Evolutionary conservation across 2,113 vertebrate genomes (phyloP), one percentile per base, ranked within the genome.

Genomic region (Daubentonia madagascariensis): DNA sequence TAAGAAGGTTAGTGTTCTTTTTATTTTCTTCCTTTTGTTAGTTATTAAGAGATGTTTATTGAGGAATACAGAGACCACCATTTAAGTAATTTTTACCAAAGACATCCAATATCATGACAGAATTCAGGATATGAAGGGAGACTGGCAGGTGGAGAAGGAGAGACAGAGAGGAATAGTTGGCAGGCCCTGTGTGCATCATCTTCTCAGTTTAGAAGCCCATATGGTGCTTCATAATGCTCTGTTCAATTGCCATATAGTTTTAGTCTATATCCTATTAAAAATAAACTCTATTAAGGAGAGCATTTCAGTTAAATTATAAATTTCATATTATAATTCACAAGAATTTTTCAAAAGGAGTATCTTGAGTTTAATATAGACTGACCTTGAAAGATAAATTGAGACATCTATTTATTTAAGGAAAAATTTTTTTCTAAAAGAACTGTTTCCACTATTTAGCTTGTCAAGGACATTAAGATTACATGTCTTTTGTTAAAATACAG

Each of bases 191-290:
- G 94, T 94, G 96, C 91, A 93, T 93, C 97, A 91, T 95, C 50
- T 83, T 97, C 98, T 98, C 72, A 96, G 95, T 98, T 98, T 98
- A 98, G 98, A 97, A 98, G 92, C 88, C 96, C 98, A 98, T 96
- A 97, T 98, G 98, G 90, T 96, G 76, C 95, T 94, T 98, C 88
- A 91, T 89, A 97, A 89, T 89, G 95, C 95, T 97, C 79, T 37
- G 76, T 89, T 96, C 96, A 95, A 85, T 83, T 94, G 92, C 94
- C 32, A 14, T 97, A 98, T 96, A 98, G 94, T 70, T 97, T 98
- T 92, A 76, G 96, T 94, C 97, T 96, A 94, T 18, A 97, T 84
- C 75, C n/a, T 95, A 95, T 97, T 97, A 96, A 98, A 97, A 98
- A 97, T 97, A 92, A 97, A 96, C 96, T 88, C 89, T 96, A 98